phyloP scores from a whole-genome alignment of 2,113 vertebrate species.

The Brachypodius melanocephalos region DNA sequence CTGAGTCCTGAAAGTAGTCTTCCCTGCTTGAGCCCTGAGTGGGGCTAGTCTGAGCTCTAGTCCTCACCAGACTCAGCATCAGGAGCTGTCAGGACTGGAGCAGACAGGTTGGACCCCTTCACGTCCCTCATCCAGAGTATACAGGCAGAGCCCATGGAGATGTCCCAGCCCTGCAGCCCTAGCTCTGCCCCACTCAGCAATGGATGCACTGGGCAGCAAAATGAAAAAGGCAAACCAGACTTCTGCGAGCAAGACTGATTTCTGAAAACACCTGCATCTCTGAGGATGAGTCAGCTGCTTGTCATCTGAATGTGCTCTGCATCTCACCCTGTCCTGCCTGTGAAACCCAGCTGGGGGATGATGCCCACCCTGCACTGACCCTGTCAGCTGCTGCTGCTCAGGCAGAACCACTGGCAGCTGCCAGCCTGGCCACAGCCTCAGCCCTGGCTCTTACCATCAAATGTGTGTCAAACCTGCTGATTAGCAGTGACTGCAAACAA shows the following conservation, averaged over 20 bases:
- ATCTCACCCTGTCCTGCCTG: neutral
- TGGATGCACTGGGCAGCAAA: rapidly evolving
- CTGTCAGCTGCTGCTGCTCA: neutral
- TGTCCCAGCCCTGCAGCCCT: neutral
- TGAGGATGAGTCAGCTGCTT: neutral
- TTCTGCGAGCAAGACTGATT: neutral
- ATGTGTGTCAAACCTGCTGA: neutral
- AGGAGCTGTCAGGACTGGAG: neutral
- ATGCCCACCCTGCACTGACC: neutral
- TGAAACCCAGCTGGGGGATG: neutral
- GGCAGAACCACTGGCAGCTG: neutral
- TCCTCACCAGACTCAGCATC: neutral
- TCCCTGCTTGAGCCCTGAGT: neutral
- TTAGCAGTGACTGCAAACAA: neutral
- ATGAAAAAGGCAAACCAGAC: neutral
- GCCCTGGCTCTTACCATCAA: neutral
- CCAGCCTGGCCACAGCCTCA: neutral
- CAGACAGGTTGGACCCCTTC: neutral
- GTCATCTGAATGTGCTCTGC: neutral
- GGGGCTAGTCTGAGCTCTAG: neutral
- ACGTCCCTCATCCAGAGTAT: neutral
- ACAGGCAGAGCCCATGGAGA: neutral
- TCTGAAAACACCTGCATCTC: neutral
- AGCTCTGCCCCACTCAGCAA: neutral
- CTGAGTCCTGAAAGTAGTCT: neutral